These are phyloP conservation scores for Cryptoprocta ferox DNA, from an alignment of 2,797 vertebrate genomes.

Conservation along the genomic window DNA sequence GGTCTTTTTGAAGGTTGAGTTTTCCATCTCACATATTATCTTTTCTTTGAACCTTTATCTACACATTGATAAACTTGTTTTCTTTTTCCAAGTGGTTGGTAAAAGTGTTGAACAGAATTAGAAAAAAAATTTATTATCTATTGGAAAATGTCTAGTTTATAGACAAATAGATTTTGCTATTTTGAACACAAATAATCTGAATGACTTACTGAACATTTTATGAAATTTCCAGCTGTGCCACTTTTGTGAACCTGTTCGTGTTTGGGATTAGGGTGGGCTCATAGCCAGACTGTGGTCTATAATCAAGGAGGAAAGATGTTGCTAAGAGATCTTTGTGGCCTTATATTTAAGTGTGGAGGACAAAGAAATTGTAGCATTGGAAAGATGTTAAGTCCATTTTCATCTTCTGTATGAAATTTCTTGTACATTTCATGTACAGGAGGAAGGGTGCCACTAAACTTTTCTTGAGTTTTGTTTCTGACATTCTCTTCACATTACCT, in stretches of 20 bases:
- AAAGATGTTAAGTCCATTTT: conserved; percentile 34
- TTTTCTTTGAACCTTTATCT: conserved; percentile 51
- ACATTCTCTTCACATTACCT: neutral
- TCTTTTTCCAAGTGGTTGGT: conserved; percentile 48
- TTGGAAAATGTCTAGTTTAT: conserved; percentile 20
- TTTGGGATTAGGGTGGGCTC: neutral
- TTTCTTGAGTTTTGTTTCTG: conserved; percentile 40
- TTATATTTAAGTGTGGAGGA: neutral
- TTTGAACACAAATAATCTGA: conserved; percentile 26
- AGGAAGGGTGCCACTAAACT: neutral
- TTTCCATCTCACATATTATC: neutral
- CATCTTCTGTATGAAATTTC: neutral
- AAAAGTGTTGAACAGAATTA: conserved; percentile 30
- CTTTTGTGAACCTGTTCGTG: neutral
- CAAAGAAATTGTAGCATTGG: neutral
- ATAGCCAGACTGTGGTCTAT: neutral
- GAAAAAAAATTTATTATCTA: conserved; percentile 22
- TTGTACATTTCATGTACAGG: neutral
- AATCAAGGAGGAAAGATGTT: neutral
- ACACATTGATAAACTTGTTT: neutral
- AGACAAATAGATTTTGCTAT: neutral
- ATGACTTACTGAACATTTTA: neutral
- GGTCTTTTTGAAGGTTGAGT: conserved; percentile 50
- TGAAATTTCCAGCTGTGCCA: neutral
- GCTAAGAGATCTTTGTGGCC: neutral